These are phyloP conservation scores for Melanaphis sacchari DNA, from an alignment of 1,140 invertebrate genomes.

Conservation along the genomic window DNA sequence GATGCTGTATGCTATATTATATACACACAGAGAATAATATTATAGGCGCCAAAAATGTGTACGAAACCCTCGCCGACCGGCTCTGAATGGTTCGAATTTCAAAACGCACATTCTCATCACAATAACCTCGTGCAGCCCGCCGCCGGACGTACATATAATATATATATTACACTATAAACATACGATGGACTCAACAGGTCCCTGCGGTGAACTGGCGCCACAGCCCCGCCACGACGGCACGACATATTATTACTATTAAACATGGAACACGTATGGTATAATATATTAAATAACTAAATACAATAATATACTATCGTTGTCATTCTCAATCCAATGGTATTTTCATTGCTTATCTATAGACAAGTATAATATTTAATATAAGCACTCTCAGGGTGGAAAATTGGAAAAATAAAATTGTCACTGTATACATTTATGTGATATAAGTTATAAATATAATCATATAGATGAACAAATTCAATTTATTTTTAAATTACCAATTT, in stretches of 20 bases:
- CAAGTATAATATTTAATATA: not conserved
- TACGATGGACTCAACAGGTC: conserved; percentile 38
- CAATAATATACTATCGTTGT: not conserved
- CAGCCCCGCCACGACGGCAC: not conserved
- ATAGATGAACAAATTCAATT: not conserved
- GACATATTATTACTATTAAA: too few relatives aligned
- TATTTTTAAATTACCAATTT: too few relatives aligned
- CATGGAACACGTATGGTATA: not conserved
- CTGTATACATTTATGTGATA: too few relatives aligned
- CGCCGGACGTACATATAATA: not conserved
- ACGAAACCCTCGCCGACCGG: not conserved
- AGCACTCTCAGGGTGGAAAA: not conserved
- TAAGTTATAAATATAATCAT: not conserved
- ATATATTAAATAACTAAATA: not conserved
- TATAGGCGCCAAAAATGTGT: conserved; percentile 35
- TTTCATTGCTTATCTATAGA: not conserved
- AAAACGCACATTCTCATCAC: not conserved
- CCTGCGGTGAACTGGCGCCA: conserved; percentile 36
- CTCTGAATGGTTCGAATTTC: conserved; percentile 1
- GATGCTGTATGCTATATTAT: not conserved
- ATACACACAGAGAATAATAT: not conserved
- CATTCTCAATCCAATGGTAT: not conserved
- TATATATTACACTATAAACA: not conserved
- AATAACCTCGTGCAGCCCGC: not conserved
- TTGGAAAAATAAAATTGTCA: not conserved